Evolutionary conservation across 2,888 invertebrate species (phyloP).

Genomic region (Ochlodes sylvanus): DNA sequence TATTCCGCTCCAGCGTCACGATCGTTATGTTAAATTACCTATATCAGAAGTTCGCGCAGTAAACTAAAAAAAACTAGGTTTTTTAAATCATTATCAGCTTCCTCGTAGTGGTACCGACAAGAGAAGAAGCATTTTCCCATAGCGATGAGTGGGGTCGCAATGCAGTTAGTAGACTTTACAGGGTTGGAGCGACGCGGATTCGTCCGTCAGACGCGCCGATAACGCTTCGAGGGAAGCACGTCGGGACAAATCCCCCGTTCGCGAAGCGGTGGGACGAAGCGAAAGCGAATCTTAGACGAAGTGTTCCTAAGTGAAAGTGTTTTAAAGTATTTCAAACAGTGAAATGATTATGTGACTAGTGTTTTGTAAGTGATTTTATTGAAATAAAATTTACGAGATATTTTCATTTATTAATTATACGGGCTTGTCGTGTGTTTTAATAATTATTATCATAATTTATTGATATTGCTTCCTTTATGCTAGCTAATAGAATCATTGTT

Average conservation of each 20-base stretch:
- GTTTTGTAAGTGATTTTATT: conserved; percentile 20
- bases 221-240: conserved; percentile 74
- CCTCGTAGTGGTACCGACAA: background rate
- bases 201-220: conserved; percentile 74
- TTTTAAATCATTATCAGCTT: background rate
- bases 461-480: conserved; percentile 1
- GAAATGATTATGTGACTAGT: conserved; percentile 28
- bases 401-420: conserved; percentile 20
- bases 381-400: background rate
- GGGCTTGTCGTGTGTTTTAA: conserved; percentile 21
- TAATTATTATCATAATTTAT: background rate
- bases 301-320: conserved; percentile 23
- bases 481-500: background rate
- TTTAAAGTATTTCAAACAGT: conserved; percentile 20
- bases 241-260: conserved; percentile 42
- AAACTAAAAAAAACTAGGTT: background rate
- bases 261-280: conserved; percentile 13
- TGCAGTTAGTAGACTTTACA: conserved; percentile 62
- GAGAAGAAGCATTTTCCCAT: conserved; percentile 17
- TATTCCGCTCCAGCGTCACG: background rate
- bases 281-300: conserved; percentile 32
- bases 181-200: conserved; percentile 57
- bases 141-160: conserved; percentile 60
- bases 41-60: background rate
- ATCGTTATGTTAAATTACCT: background rate